These are phyloP conservation scores for Clostera curtula DNA, from an alignment of 2,888 invertebrate genomes.

Conservation along the genomic window DNA sequence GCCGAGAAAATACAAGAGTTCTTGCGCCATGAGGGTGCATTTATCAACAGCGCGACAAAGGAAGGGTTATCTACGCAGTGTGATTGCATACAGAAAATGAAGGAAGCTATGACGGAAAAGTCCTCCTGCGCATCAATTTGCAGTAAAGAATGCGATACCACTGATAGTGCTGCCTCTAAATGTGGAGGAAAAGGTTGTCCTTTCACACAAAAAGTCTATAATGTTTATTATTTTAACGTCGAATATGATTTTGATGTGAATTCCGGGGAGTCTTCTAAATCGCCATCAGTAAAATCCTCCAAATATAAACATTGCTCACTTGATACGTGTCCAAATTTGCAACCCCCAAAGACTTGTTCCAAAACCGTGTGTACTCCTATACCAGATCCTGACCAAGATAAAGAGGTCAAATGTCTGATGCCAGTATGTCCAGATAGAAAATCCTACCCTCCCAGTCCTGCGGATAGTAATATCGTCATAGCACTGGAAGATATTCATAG, in stretches of 20 bases:
- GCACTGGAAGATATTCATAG: constrained; percentile 47
- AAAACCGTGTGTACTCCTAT: constrained; percentile 36
- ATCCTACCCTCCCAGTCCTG: constrained; percentile 43
- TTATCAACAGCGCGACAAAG: constrained; percentile 30
- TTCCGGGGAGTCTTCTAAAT: constrained; percentile 15
- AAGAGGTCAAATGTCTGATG: constrained; percentile 22
- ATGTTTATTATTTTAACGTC: constrained; percentile 60
- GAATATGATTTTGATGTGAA: constrained; percentile 42
- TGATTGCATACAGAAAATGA: constrained; percentile 53
- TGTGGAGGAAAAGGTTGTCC: constrained; percentile 49
- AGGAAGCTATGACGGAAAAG: constrained; percentile 35
- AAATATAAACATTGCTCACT: constrained; percentile 40
- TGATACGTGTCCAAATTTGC: constrained; percentile 39
- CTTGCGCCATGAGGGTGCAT: constrained; percentile 50
- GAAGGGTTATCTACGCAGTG: constrained; percentile 61
- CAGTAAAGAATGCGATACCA: constrained; percentile 41
- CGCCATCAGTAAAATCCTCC: constrained; percentile 15
- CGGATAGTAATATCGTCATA: constrained; percentile 52
- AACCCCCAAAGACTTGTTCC: constrained; percentile 38
- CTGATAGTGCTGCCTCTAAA: constrained; percentile 27
- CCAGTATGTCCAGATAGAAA: constrained; percentile 31
- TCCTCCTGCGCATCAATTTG: constrained; percentile 39
- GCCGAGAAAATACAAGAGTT: constrained; percentile 56
- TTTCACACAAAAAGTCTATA: constrained; percentile 34
- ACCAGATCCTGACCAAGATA: constrained; percentile 7